Evolutionary conservation across 2,797 vertebrate species (phyloP).

Genomic region (Nannoperca obscura): DNA sequence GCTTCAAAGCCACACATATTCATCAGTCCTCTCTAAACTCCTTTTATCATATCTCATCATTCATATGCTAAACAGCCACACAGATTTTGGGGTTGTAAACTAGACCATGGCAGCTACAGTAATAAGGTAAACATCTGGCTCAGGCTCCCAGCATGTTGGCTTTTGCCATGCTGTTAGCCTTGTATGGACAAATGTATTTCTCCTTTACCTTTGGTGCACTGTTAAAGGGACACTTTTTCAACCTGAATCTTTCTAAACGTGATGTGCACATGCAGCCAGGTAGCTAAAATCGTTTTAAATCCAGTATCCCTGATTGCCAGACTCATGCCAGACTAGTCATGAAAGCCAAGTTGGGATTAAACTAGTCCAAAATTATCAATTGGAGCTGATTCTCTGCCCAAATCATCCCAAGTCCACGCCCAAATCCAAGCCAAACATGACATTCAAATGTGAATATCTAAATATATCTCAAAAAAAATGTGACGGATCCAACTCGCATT

Average conservation of each 20-base stretch:
- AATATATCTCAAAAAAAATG: conserved; percentile 10
- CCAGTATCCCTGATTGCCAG: conserved; percentile 8
- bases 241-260: conserved; percentile 9
- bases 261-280: not conserved
- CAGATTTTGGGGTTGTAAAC: conserved; percentile 49
- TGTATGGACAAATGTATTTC: not conserved
- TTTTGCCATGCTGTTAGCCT: conserved; percentile 2
- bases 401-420: not conserved
- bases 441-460: conserved; percentile 23
- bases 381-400: not conserved
- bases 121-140: conserved; percentile 27
- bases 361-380: conserved; percentile 5
- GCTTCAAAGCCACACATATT: conserved; percentile 80
- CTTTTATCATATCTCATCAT: conserved; percentile 74
- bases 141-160: conserved; percentile 5
- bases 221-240: conserved; percentile 2
- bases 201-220: not conserved
- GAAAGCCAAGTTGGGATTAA: conserved; percentile 20
- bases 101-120: conserved; percentile 1
- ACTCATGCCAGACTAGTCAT: conserved; percentile 7
- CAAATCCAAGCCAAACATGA: conserved; percentile 16
- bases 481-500: not conserved
- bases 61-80: conserved; percentile 73
- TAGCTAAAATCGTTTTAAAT: conserved; percentile 17
- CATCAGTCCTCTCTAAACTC: conserved; percentile 74